Evolutionary conservation across 2,888 invertebrate genomes (phyloP), one percentile per base, ranked within the genome.

Genomic region (Siphlonurus alternatus): DNA sequence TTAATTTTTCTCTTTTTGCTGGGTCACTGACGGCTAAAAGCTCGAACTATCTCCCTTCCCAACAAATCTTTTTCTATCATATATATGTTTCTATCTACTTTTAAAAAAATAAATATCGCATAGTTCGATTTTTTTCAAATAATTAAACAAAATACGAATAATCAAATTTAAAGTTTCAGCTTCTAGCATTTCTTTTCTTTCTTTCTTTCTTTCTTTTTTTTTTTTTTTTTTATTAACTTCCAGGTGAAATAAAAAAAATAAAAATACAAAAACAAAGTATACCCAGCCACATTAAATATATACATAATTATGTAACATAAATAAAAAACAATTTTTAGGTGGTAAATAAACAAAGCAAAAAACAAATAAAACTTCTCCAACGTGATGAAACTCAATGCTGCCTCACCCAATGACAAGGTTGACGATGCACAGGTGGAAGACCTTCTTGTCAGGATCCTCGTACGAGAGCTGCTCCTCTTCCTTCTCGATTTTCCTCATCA

Each of bases 401-500:
- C 69, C 70, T 75, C n/a, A 85, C 85, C 98, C 99, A 68, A 99
- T 99, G 0, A 99, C 98, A 63, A 99, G 82, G 76, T 99, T 99
- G 2, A 99, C 96, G 67, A 98, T 99, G 74, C 98, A 99, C 63
- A 97, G 80, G 74, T 99, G 99, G 76, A 88, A 94, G 69, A 89
- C 85, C 76, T 98, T 96, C 75, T 91, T 91, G 61, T 94, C 92
- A 0, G 93, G 93, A 70, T 93, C 93, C 73, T 94, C 92, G 72
- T 90, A 91, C 66, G 90, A 87, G 70, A 95, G 81, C 67, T 89
- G 86, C 72, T 98, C 97, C 74, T 99, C 98, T 73, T 98, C 97
- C 70, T 95, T 93, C 75, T 99, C 99, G 69, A 99, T 96, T 79
- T 96, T 96, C 63, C 96, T 82, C 96, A 99, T 98, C 64, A 99